phyloP scores from a whole-genome alignment of 1,140 invertebrate species.

The Cylas formicarius region DNA sequence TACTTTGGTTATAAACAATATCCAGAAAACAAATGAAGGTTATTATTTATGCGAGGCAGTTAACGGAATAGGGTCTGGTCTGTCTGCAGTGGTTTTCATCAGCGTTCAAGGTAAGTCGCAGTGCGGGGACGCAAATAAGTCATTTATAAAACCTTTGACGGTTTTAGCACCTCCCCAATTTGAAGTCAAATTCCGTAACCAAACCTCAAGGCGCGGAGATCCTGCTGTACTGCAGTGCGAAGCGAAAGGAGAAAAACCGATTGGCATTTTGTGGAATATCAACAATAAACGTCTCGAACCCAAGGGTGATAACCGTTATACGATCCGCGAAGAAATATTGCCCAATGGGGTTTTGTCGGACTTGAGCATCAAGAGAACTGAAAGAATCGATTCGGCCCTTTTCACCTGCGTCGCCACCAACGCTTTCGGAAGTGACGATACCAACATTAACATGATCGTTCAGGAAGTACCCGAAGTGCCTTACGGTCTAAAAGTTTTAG shows the following conservation, averaged over 20 bases:
- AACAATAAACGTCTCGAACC: constrained; percentile 86
- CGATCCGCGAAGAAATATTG: constrained; percentile 83
- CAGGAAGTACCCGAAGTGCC: constrained; percentile 94
- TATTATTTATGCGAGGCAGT: constrained; percentile 94
- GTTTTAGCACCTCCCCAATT: constrained; percentile 84
- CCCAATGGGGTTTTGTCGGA: constrained; percentile 77
- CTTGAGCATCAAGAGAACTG: constrained; percentile 81
- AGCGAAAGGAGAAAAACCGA: constrained; percentile 93
- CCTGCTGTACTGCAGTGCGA: constrained; percentile 89
- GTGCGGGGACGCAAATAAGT: constrained; percentile 3
- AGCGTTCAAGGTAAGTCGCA: constrained; percentile 77
- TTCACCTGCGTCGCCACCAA: constrained; percentile 94
- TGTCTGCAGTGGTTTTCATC: constrained; percentile 87
- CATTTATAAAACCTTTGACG: constrained; percentile 11
- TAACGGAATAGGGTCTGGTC: constrained; percentile 89
- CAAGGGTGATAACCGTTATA: constrained; percentile 80
- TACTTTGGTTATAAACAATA: constrained; percentile 78
- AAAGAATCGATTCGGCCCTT: constrained; percentile 82
- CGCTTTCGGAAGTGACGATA: constrained; percentile 90
- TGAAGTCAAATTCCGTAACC: constrained; percentile 83
- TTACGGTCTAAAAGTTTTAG: constrained; percentile 80
- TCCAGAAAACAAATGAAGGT: constrained; percentile 87
- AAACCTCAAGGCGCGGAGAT: constrained; percentile 82
- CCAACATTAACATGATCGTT: constrained; percentile 91
- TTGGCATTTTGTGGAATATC: constrained; percentile 94